phyloP scores from a whole-genome alignment of 1,140 invertebrate species.

The Pogonognathellus flavescens region DNA sequence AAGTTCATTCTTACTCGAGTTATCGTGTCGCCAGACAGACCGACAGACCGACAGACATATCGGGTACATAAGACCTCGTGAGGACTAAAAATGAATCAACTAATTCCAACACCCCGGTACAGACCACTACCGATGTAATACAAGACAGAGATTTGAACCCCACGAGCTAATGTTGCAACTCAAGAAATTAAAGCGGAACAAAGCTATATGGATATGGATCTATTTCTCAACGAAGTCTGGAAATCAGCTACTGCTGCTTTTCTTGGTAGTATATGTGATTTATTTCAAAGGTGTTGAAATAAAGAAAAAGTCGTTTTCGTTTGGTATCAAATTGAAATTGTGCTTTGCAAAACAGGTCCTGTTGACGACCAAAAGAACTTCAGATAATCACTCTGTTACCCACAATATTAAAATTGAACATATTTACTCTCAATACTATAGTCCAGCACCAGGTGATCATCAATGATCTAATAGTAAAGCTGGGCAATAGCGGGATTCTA shows the following conservation, averaged over 20 bases:
- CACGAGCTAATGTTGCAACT: background rate
- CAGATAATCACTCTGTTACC: background rate
- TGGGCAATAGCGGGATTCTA: background rate
- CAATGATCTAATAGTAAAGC: slow-evolving; percentile 55
- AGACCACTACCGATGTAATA: too few relatives aligned
- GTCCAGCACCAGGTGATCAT: slow-evolving; percentile 53
- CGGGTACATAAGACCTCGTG: too few relatives aligned
- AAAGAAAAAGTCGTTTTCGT: background rate
- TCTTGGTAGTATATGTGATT: background rate
- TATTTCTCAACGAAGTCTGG: slow-evolving; percentile 16
- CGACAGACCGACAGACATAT: too few relatives aligned
- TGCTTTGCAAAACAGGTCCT: background rate
- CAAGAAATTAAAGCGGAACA: slow-evolving; percentile 11
- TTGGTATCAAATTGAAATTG: slow-evolving; percentile 21
- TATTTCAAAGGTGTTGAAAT: background rate
- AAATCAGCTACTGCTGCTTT: background rate
- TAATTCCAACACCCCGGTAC: too few relatives aligned
- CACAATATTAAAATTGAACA: slow-evolving; percentile 51
- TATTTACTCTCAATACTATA: slow-evolving; percentile 64
- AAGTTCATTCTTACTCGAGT: too few relatives aligned
- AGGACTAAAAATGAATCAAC: too few relatives aligned
- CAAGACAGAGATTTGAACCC: background rate
- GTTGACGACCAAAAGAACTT: background rate
- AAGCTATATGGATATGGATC: background rate
- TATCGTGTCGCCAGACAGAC: too few relatives aligned